These are phyloP conservation scores for Nephila pilipes DNA, from an alignment of 1,140 invertebrate genomes.

Conservation along the genomic window DNA sequence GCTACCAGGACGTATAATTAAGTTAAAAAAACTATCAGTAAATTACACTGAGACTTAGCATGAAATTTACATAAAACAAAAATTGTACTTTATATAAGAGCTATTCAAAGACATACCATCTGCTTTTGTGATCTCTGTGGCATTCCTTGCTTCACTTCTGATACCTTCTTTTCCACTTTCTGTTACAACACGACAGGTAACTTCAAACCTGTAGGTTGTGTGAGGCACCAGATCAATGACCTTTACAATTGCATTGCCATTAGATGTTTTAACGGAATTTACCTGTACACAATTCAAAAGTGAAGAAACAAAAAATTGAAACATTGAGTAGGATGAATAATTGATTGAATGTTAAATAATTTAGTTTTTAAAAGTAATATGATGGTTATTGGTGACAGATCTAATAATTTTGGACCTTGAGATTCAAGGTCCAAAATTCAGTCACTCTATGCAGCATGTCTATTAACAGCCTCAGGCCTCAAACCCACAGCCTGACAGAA, in stretches of 20 bases:
- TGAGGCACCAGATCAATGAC: conserved; percentile 36
- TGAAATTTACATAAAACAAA: too few species aligned
- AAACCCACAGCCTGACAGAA: too few species aligned
- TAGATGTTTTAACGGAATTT: background rate
- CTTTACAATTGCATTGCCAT: background rate
- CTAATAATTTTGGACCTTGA: too few species aligned
- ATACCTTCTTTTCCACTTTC: background rate
- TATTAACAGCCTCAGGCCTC: too few species aligned
- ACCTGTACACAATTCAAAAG: background rate
- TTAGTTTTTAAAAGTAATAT: too few species aligned
- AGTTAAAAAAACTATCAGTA: too few species aligned
- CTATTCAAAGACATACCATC: conserved; percentile 25
- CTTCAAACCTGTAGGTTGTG: conserved; percentile 51
- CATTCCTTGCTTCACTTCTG: conserved; percentile 31
- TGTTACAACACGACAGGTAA: background rate
- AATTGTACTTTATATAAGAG: background rate
- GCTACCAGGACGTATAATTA: too few species aligned
- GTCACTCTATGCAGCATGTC: too few species aligned
- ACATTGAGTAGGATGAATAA: too few species aligned
- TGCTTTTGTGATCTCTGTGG: conserved; percentile 41
- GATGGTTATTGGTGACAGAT: too few species aligned
- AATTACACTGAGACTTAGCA: background rate
- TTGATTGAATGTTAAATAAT: too few species aligned
- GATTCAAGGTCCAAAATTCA: too few species aligned
- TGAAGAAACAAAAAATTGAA: background rate